These are phyloP conservation scores for Drosophila macrospina DNA, from an alignment of 2,888 invertebrate genomes.

Conservation along the genomic window DNA sequence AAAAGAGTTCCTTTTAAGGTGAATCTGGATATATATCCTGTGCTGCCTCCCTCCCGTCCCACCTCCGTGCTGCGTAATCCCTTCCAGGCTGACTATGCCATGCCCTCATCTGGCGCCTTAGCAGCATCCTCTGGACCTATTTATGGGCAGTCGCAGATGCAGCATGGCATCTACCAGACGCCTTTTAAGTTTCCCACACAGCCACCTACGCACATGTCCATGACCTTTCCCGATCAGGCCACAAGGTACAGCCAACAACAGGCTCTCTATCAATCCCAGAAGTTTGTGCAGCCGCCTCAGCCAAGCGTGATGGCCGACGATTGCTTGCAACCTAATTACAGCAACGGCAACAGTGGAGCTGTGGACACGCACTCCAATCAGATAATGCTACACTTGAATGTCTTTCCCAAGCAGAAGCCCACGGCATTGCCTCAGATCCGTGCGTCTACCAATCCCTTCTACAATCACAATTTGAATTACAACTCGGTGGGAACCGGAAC, in stretches of 20 bases:
- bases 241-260: conserved; percentile 68
- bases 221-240: conserved; percentile 71
- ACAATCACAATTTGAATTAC: conserved; percentile 59
- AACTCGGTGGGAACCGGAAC: conserved; percentile 17
- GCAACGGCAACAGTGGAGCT: conserved; percentile 15
- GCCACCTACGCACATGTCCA: conserved; percentile 38
- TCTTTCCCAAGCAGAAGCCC: conserved; percentile 87
- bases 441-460: conserved; percentile 81
- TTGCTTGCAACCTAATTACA: conserved; percentile 28
- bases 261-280: conserved; percentile 60
- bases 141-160: conserved; percentile 43
- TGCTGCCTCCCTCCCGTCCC: conserved; percentile 84
- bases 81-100: conserved; percentile 69
- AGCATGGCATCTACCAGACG: conserved; percentile 65
- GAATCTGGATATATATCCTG: conserved; percentile 88
- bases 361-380: conserved; percentile 84
- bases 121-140: conserved; percentile 41
- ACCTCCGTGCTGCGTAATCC: conserved; percentile 76
- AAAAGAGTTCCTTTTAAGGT: conserved; percentile 88
- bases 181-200: conserved; percentile 75
- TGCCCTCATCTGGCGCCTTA: conserved; percentile 47
- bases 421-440: conserved; percentile 43
- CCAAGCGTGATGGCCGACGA: conserved; percentile 59
- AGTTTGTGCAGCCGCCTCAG: conserved; percentile 60
- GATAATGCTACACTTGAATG: conserved; percentile 89